Conservation (phyloP, 2,113 vertebrate species). For the Myrmophylax atrothorax region DNA sequence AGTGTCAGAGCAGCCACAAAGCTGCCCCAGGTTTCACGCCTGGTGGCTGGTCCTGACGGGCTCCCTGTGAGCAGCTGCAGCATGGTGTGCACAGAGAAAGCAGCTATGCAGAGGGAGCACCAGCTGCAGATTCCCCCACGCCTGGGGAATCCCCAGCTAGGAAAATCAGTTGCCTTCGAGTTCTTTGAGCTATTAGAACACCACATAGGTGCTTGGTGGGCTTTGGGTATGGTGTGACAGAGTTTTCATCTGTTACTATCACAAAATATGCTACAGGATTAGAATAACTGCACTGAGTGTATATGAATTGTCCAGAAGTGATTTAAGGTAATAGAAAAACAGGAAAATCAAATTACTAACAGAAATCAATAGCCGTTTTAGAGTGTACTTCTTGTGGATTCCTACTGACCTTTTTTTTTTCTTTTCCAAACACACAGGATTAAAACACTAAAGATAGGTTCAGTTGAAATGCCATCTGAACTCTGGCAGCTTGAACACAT, state of each 20-base stretch:
- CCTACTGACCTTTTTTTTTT: too few species aligned
- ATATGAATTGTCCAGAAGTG: background rate
- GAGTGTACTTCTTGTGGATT: background rate
- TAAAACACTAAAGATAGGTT: background rate
- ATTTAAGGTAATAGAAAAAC: background rate
- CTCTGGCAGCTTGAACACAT: background rate
- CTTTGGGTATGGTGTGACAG: background rate
- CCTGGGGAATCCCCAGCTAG: conserved; percentile 12
- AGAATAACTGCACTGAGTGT: background rate
- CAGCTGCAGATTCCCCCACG: background rate
- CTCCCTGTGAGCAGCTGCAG: background rate
- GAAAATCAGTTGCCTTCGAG: accelerated
- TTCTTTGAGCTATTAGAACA: background rate
- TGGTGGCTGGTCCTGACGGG: background rate
- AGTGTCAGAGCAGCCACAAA: background rate
- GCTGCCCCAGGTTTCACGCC: background rate
- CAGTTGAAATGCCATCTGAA: background rate
- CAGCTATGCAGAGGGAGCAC: background rate
- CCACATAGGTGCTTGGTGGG: background rate
- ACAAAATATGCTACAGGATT: background rate
- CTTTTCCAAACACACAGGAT: background rate
- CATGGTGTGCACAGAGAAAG: background rate
- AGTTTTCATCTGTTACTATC: background rate
- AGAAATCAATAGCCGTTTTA: background rate
- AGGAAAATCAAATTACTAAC: background rate